A percentile compares a stretch with the other conserved stretches of the same genome.
Evolutionary conservation across 2,113 vertebrate genomes (phyloP).

Genomic region (Sapajus apella): DNA sequence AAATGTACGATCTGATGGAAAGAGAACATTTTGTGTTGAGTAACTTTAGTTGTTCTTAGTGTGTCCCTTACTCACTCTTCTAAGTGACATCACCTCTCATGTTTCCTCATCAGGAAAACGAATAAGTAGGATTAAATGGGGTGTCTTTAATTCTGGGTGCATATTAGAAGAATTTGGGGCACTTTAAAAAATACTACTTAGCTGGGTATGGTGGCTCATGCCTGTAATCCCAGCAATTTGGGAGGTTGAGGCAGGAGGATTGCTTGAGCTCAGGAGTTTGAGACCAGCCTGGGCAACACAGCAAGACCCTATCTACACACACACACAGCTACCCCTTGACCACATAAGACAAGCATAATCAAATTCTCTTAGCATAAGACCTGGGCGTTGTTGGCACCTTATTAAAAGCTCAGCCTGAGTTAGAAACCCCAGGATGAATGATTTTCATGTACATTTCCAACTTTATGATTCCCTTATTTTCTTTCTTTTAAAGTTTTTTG

Average conservation of each 20-base stretch:
- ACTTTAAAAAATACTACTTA: neutral
- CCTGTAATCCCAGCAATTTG: no score
- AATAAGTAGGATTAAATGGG: neutral
- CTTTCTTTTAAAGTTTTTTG: neutral
- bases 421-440: neutral
- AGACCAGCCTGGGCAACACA: no score
- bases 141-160: neutral
- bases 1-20: neutral
- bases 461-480: neutral
- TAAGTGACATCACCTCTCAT: neutral
- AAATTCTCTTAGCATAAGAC: neutral
- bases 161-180: neutral
- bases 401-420: neutral
- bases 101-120: neutral
- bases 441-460: neutral
- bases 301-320: no score
- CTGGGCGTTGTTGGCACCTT: neutral
- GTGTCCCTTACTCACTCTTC: neutral
- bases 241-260: no score
- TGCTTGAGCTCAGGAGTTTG: no score
- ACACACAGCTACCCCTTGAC: no score
- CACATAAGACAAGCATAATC: neutral
- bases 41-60: neutral
- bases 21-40: neutral
- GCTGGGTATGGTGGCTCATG: no score